These are phyloP conservation scores for Agriopis aurantiaria DNA, from an alignment of 2,888 invertebrate species.

Conservation along the genomic window DNA sequence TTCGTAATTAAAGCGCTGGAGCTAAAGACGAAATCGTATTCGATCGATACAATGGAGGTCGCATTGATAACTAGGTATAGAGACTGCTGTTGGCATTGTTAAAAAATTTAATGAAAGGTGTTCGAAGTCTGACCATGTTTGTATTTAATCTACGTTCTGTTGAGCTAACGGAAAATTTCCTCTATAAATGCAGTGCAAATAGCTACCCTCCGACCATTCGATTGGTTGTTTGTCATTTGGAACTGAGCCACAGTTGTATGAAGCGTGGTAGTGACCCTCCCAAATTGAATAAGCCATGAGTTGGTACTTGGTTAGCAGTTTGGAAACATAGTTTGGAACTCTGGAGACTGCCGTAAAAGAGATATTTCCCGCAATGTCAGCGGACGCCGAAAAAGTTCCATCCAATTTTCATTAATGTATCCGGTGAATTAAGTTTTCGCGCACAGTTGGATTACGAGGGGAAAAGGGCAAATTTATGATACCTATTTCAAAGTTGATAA, in stretches of 20 bases:
- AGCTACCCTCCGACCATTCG: not conserved
- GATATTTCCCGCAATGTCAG: constrained; percentile 37
- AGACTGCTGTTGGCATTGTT: constrained; percentile 1
- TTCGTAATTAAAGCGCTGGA: constrained; percentile 32
- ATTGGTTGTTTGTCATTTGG: constrained; percentile 24
- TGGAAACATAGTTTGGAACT: constrained; percentile 47
- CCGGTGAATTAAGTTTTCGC: constrained; percentile 41
- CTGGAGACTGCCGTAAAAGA: constrained; percentile 38
- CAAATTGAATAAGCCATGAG: constrained; percentile 51
- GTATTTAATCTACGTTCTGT: constrained; percentile 25
- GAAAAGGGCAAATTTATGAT: constrained; percentile 40
- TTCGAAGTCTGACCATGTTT: constrained; percentile 23
- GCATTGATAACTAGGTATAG: constrained; percentile 28
- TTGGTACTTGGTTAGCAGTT: constrained; percentile 51
- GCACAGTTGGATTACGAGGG: constrained; percentile 36
- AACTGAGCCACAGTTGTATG: constrained; percentile 5
- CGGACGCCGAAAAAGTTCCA: constrained; percentile 39
- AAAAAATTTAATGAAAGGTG: constrained; percentile 25
- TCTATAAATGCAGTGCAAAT: constrained; percentile 15
- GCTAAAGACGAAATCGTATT: constrained; percentile 30
- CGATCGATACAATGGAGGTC: constrained; percentile 34
- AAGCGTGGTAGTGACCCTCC: constrained; percentile 11
- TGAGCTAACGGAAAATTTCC: not conserved
- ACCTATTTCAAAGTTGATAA: constrained; percentile 41
- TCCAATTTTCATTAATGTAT: constrained; percentile 48